Percentiles rank a stretch among this genome's conserved stretches.
These are phyloP conservation scores for Casuarius casuarius DNA, from an alignment of 2,113 vertebrate species.

Conservation along the genomic window DNA sequence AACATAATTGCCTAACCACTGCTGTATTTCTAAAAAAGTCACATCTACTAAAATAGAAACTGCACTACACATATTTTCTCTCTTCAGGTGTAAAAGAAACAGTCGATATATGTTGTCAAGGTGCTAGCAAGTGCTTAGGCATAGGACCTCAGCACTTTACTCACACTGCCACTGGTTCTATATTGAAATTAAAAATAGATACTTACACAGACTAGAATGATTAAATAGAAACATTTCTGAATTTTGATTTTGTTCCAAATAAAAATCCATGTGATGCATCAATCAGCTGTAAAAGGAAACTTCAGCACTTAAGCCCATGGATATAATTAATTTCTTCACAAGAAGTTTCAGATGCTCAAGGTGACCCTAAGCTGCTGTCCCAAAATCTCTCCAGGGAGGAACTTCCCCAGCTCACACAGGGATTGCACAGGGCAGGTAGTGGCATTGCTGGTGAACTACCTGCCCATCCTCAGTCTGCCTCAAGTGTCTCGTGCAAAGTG, in stretches of 20 bases:
- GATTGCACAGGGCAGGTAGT: neutral
- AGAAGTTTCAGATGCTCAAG: neutral
- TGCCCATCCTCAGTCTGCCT: neutral
- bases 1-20: neutral
- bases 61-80: neutral
- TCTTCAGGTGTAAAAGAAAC: neutral
- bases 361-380: neutral
- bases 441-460: neutral
- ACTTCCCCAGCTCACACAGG: neutral
- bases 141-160: neutral
- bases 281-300: neutral
- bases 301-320: neutral
- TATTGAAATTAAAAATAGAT: neutral
- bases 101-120: neutral
- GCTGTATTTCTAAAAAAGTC: neutral
- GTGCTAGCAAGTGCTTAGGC: neutral
- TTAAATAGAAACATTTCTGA: neutral
- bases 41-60: neutral
- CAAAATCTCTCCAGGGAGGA: neutral
- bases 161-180: neutral
- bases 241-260: neutral
- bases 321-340: neutral
- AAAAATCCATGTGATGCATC: neutral
- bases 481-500: neutral
- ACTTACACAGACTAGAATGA: neutral